Percentiles rank a stretch among this genome's conserved stretches.
Conservation (phyloP, 2,797 vertebrate species). For the Typhlichthys subterraneus region DNA sequence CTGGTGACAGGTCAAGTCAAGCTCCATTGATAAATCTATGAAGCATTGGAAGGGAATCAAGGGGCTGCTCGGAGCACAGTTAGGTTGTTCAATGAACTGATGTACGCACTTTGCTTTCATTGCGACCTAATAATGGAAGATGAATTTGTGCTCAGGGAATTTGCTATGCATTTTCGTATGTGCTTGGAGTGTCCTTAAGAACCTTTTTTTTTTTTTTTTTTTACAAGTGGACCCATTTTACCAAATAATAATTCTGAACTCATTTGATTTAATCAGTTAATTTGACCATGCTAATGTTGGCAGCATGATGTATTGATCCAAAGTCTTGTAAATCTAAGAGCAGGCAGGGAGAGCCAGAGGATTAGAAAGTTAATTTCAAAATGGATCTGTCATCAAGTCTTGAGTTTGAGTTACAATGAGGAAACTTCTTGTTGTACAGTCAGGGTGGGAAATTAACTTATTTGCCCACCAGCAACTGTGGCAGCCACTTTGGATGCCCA, state of each 20-base stretch:
- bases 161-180: constrained; percentile 7
- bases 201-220: background rate
- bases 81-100: constrained; percentile 28
- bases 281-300: background rate
- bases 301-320: background rate
- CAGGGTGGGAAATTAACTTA: too few species aligned
- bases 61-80: constrained; percentile 34
- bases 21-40: constrained; percentile 61
- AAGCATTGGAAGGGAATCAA: constrained; percentile 52
- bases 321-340: background rate
- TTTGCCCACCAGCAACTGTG: too few species aligned
- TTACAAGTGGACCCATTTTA: background rate
- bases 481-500: too few species aligned
- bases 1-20: constrained; percentile 46
- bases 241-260: background rate
- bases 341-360: background rate
- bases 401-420: background rate
- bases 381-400: background rate
- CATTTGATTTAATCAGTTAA: background rate
- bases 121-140: background rate
- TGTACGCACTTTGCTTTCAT: constrained; percentile 10
- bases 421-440: background rate
- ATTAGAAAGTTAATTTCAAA: background rate
- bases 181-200: background rate
- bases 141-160: background rate